phyloP scores from a whole-genome alignment of 2,888 invertebrate genomes.

The Heliconius sara region DNA sequence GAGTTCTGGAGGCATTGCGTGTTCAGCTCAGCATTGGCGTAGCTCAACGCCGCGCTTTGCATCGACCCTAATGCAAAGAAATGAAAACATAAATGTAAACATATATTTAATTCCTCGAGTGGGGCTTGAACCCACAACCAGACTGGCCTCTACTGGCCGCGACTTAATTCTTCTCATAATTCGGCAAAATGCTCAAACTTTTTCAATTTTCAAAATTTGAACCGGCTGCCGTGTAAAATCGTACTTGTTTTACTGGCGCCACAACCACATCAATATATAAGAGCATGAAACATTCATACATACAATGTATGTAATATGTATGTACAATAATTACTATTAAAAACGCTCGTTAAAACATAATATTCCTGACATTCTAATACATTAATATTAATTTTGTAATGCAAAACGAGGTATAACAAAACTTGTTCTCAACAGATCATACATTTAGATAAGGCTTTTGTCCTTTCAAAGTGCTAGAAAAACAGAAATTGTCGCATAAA shows the following conservation, averaged over 20 bases:
- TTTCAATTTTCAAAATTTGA: background rate
- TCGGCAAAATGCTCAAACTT: background rate
- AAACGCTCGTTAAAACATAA: background rate
- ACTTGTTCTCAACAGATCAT: conserved; percentile 20
- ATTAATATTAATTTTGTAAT: conserved; percentile 14
- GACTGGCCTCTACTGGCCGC: no score
- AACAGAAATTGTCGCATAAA: conserved; percentile 18
- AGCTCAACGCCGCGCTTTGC: no score
- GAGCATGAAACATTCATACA: background rate
- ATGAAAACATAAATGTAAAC: no score
- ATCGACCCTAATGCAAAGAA: no score
- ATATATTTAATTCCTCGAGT: no score
- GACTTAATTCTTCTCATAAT: background rate
- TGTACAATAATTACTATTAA: background rate
- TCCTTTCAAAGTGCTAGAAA: conserved; percentile 34
- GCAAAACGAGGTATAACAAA: conserved; percentile 30
- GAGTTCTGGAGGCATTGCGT: no score
- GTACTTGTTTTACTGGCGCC: background rate
- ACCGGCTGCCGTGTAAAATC: background rate
- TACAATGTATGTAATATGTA: background rate
- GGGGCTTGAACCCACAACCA: no score
- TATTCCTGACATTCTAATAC: conserved; percentile 3
- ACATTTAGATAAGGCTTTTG: conserved; percentile 32
- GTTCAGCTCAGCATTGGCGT: no score
- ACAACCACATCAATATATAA: background rate